These are phyloP conservation scores for Rhizomys pruinosus DNA, from an alignment of 2,113 vertebrate species.

Conservation along the genomic window DNA sequence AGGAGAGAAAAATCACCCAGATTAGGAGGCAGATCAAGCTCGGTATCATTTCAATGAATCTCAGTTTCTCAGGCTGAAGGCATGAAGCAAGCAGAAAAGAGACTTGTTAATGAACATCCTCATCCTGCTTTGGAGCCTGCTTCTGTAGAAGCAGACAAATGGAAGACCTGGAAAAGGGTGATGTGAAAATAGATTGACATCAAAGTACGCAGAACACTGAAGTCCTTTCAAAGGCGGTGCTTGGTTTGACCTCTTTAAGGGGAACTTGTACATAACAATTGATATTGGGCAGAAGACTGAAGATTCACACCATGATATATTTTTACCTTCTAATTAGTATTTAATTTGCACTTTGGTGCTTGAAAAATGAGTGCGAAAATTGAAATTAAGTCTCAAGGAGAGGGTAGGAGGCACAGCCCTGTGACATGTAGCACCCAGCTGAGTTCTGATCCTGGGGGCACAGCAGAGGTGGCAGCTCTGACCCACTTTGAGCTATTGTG, in stretches of 20 bases:
- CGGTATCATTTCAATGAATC: constrained; percentile 51
- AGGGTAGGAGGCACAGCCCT: constrained; percentile 66
- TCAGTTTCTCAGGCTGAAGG: constrained; percentile 42
- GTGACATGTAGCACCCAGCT: constrained; percentile 65
- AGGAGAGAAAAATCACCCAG: neutral
- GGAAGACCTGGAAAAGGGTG: neutral
- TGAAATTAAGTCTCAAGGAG: constrained; percentile 77
- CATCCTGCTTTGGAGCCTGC: neutral
- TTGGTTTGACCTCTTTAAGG: constrained; percentile 39
- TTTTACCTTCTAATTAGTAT: constrained; percentile 74
- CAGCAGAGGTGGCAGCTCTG: constrained; percentile 75
- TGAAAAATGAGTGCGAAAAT: constrained; percentile 80
- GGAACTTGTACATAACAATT: neutral
- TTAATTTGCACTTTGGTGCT: constrained; percentile 80
- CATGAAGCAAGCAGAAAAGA: constrained; percentile 39
- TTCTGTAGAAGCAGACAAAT: constrained; percentile 7
- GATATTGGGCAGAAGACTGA: constrained; percentile 16
- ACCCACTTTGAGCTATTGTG: constrained; percentile 54
- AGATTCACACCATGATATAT: constrained; percentile 55
- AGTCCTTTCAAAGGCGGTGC: fast-evolving
- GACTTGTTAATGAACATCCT: neutral
- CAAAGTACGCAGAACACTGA: neutral
- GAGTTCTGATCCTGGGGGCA: constrained; percentile 61
- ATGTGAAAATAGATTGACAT: constrained; percentile 29
- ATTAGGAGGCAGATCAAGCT: constrained; percentile 67